Evolutionary conservation across 2,113 vertebrate species (phyloP).

Genomic region (Amia ocellicauda): DNA sequence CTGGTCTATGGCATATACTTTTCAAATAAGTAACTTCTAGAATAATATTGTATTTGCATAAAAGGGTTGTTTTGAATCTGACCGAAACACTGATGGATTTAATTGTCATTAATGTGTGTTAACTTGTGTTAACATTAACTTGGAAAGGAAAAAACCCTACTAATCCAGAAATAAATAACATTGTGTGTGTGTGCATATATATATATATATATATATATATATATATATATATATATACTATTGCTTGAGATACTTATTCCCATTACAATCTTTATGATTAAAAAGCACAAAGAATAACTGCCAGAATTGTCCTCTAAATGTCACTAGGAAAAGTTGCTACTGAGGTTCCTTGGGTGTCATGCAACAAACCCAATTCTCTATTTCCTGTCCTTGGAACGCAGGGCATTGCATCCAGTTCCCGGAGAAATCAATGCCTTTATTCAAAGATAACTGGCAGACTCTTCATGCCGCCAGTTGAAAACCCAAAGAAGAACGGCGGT

Average conservation of each 20-base stretch:
- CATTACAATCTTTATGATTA: conserved; percentile 36
- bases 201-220: not conserved
- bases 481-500: not conserved
- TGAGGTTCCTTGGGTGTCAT: conserved; percentile 58
- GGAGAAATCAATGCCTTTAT: conserved; percentile 43
- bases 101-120: no score
- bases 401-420: conserved; percentile 38
- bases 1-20: conserved; percentile 7
- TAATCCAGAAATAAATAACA: no score
- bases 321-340: conserved; percentile 60
- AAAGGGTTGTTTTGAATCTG: no score
- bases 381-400: conserved; percentile 63
- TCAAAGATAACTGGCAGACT: no score
- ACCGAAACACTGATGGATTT: no score
- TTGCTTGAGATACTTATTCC: conserved; percentile 15
- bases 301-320: conserved; percentile 50
- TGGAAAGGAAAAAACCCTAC: no score
- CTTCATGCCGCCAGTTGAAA: conserved; percentile 63
- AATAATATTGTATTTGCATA: conserved; percentile 15
- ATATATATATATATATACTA: conserved; percentile 2
- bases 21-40: conserved; percentile 23
- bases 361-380: conserved; percentile 58
- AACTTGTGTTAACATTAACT: no score
- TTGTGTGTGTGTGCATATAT: not conserved
- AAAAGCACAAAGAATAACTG: conserved; percentile 25